phyloP scores from a whole-genome alignment of 2,797 vertebrate species.

The Knipowitschia caucasica region DNA sequence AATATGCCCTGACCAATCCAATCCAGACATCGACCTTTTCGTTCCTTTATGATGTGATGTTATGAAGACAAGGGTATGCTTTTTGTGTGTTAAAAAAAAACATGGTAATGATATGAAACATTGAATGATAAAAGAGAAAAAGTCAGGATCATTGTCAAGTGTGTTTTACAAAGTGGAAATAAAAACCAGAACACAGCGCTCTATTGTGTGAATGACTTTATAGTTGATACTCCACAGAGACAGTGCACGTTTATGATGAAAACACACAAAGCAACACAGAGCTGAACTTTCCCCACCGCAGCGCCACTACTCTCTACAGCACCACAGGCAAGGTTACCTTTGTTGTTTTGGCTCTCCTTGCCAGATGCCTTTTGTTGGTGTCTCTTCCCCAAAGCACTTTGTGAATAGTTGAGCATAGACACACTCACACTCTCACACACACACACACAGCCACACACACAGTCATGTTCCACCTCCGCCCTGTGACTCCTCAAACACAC shows the following conservation, averaged over 20 bases:
- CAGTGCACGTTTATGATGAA: constrained; percentile 6
- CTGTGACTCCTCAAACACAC: constrained; percentile 38
- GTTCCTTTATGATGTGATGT: no score
- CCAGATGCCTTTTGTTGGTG: constrained; percentile 70
- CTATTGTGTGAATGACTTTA: constrained; percentile 19
- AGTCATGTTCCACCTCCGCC: constrained; percentile 31
- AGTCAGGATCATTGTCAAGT: background rate
- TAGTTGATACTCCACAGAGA: constrained; percentile 16
- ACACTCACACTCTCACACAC: constrained; percentile 12
- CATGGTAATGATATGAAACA: background rate
- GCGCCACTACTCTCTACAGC: constrained; percentile 47
- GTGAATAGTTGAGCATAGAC: constrained; percentile 28
- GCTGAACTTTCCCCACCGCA: constrained; percentile 21
- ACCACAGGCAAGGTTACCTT: constrained; percentile 78
- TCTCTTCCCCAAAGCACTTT: constrained; percentile 60
- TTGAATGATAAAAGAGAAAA: background rate
- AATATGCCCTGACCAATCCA: no score
- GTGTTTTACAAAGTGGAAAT: constrained; percentile 6
- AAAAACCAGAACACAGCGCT: background rate
- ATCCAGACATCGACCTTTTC: no score
- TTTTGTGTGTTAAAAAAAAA: background rate
- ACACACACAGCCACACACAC: constrained; percentile 31
- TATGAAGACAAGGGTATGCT: background rate
- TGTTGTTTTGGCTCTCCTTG: constrained; percentile 75
- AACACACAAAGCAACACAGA: constrained; percentile 8